These are phyloP conservation scores for Semnornis frantzii DNA, from an alignment of 2,113 vertebrate genomes.

Conservation along the genomic window DNA sequence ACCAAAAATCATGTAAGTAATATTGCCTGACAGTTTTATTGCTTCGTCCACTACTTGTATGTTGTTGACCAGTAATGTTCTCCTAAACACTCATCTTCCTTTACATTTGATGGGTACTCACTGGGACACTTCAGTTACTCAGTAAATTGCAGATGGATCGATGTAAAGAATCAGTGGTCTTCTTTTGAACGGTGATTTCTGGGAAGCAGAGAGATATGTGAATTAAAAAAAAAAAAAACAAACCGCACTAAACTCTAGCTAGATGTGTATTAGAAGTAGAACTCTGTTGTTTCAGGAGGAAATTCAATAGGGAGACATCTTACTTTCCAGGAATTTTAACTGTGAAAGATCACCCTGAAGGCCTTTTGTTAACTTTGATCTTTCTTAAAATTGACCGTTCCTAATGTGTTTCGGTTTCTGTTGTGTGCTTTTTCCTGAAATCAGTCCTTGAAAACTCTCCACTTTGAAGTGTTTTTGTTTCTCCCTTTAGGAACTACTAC, in stretches of 20 bases:
- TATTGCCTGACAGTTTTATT: not conserved
- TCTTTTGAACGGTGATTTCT: not conserved
- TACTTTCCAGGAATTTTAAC: constrained; percentile 10
- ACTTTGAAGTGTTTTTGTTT: not conserved
- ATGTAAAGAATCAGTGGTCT: not conserved
- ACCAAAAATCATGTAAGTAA: not conserved
- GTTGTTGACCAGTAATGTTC: not conserved
- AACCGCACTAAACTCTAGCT: not conserved
- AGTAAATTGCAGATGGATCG: not conserved
- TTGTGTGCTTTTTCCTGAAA: not conserved
- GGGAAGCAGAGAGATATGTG: not conserved
- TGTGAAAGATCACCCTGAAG: not conserved
- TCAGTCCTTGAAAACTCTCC: not conserved
- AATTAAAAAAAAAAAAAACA: not conserved
- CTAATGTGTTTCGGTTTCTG: not conserved
- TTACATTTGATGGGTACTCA: not conserved
- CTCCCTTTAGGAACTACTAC: not conserved
- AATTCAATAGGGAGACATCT: not conserved
- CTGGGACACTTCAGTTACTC: not conserved
- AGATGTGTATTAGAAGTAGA: not conserved
- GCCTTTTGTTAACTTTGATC: constrained; percentile 23
- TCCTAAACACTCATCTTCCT: not conserved
- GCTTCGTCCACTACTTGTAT: not conserved
- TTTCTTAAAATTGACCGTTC: not conserved
- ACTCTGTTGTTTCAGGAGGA: not conserved